phyloP scores from a whole-genome alignment of 2,888 invertebrate genomes.

The Drosophila testacea region DNA sequence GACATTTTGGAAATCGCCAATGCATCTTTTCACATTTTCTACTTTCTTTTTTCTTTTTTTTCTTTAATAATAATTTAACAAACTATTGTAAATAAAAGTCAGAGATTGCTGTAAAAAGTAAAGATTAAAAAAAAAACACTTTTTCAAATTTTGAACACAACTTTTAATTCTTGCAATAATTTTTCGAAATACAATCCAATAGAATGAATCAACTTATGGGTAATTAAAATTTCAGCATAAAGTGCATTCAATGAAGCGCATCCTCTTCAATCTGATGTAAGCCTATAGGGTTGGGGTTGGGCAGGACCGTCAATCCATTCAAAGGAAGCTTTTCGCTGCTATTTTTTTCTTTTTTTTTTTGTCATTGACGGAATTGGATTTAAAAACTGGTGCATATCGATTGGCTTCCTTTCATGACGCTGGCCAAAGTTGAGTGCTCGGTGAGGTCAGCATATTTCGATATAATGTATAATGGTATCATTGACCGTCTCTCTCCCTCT shows the following conservation, averaged over 20 bases:
- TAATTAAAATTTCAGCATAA: slow-evolving; percentile 22
- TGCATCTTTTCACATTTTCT: slow-evolving; percentile 9
- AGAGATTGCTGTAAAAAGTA: slow-evolving; percentile 25
- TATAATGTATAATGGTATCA: slow-evolving; percentile 26
- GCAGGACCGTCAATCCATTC: slow-evolving; percentile 1
- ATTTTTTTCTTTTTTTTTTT: neutral
- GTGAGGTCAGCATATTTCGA: slow-evolving; percentile 46
- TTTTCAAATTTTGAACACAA: neutral
- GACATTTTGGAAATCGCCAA: neutral
- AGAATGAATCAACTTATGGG: slow-evolving; percentile 7
- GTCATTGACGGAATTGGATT: slow-evolving; percentile 32
- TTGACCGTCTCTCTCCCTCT: slow-evolving; percentile 7
- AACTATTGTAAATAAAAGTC: slow-evolving; percentile 9
- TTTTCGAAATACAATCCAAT: neutral
- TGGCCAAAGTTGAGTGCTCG: slow-evolving; percentile 37
- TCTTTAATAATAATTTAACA: neutral
- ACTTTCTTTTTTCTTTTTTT: neutral
- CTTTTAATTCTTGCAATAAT: neutral
- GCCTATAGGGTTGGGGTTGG: slow-evolving; percentile 4
- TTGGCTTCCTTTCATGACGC: slow-evolving; percentile 25
- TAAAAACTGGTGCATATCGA: slow-evolving; percentile 43
- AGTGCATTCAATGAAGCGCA: slow-evolving; percentile 21
- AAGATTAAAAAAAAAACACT: neutral
- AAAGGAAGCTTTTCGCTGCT: slow-evolving; percentile 14
- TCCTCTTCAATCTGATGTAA: slow-evolving; percentile 16